A percentile compares a stretch with the other conserved stretches of the same genome.
Conservation (phyloP, 2,888 invertebrate genomes). For the Prenolepis imparis region DNA sequence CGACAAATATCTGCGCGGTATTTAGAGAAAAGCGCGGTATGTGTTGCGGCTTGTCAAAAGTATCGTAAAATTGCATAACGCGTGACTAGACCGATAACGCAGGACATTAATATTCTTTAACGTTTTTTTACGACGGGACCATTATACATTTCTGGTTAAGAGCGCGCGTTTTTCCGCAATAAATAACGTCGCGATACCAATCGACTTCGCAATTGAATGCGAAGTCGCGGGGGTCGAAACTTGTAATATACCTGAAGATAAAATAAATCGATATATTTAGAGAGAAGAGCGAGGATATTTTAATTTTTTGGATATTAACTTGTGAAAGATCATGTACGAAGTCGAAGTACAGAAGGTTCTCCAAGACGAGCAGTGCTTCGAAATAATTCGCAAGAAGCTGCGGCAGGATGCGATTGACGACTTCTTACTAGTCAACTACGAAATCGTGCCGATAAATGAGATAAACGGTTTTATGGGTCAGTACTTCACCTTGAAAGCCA, state of each 20-base stretch:
- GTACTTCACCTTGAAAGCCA: constrained; percentile 79
- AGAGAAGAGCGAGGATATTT: background rate
- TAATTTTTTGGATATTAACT: background rate
- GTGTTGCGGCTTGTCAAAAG: background rate
- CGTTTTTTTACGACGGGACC: background rate
- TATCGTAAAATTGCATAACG: constrained; percentile 10
- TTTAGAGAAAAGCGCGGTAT: background rate
- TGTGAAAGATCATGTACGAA: constrained; percentile 57
- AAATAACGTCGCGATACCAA: background rate
- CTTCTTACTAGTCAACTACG: constrained; percentile 77
- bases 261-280: background rate
- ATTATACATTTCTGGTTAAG: background rate
- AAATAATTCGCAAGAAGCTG: constrained; percentile 79
- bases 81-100: background rate
- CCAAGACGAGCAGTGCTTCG: constrained; percentile 77
- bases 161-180: background rate
- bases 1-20: background rate
- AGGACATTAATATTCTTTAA: constrained; percentile 2
- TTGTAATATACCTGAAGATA: background rate
- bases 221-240: background rate
- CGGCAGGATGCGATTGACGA: constrained; percentile 76
- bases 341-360: constrained; percentile 69
- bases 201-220: background rate
- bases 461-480: constrained; percentile 81
- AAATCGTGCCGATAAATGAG: constrained; percentile 75